Base-by-base conservation (phyloP, 2,113 vertebrate species). In the Eulemur rufifrons region DNA sequence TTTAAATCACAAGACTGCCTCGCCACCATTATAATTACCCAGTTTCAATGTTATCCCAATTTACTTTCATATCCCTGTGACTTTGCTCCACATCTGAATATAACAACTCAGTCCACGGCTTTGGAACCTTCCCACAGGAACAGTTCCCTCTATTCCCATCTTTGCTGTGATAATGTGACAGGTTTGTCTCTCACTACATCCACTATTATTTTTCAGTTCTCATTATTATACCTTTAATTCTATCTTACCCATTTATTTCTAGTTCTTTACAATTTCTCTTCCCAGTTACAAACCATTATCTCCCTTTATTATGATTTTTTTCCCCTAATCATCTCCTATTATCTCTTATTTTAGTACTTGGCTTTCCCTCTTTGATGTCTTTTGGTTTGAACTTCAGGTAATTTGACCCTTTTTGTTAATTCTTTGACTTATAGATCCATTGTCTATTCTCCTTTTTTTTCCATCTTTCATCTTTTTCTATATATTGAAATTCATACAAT, bases 341-440 rank as follows among this genome's bases (percentile, higher is more conserved):
- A 97, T 97, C 91, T 98, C 97, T 98, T 98, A 96, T 97, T 98
- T 98, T 98, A 96, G 96, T 92, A 96, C 98, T 95, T 98, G 94
- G 97, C 69, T 90, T 98, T 98, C 97, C 78, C 27, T 92, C 91
- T 98, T 98, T 98, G 92, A 97, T 96, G 61, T 96, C 95, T 97
- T 97, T 98, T 94, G 96, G 83, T 96, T 97, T 97, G 96, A 97
- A 97, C 92, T 96, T 95, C 96, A 86, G 76, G 92, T 95, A 97
- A 93, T 97, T 77, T 94, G 89, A 81, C 94, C 91, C 80, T 89
- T 98, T 96, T 97, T 97, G 94, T 97, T 97, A 98, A 94, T 95
- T 97, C 84, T 83, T 97, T 96, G 39, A 50, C 93, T 97, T 98
- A 95, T 18, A 93, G 97, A 96, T 63, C 29, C 69, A 87, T 97